Conservation (phyloP, 2,113 vertebrate species). For the Columbina picui region DNA sequence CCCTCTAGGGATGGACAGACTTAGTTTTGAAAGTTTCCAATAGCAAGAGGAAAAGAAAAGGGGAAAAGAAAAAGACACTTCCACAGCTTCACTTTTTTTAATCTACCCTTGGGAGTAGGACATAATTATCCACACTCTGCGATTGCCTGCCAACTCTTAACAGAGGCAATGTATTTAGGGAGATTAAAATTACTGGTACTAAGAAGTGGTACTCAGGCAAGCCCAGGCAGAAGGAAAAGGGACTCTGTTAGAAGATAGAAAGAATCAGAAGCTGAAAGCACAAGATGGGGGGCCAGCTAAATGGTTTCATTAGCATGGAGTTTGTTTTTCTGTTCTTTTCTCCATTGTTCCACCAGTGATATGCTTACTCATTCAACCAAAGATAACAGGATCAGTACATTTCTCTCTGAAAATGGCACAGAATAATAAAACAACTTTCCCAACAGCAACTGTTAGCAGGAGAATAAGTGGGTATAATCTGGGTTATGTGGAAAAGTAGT, state of each 20-base stretch:
- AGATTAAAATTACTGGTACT: not conserved
- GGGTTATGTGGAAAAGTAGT: not conserved
- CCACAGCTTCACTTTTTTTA: not conserved
- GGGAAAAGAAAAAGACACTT: not conserved
- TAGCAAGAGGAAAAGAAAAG: not conserved
- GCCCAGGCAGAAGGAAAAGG: not conserved
- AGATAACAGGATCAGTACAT: not conserved
- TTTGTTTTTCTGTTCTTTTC: not conserved
- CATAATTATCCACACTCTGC: not conserved
- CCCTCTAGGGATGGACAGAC: not conserved
- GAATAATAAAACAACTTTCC: not conserved
- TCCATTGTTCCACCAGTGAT: not conserved
- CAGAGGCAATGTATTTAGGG: not conserved
- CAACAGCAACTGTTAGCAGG: not conserved
- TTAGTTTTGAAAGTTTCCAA: constrained; percentile 25
- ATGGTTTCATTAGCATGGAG: not conserved
- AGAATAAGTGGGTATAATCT: not conserved
- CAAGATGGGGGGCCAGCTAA: not conserved
- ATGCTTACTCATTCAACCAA: not conserved
- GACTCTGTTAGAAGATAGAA: not conserved
- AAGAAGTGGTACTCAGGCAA: not conserved
- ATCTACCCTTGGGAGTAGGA: not conserved
- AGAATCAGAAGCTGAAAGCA: not conserved
- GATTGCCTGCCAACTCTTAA: not conserved
- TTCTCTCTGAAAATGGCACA: not conserved